These are phyloP conservation scores for Bujurquina vittata DNA, from an alignment of 2,113 vertebrate genomes.

Conservation along the genomic window DNA sequence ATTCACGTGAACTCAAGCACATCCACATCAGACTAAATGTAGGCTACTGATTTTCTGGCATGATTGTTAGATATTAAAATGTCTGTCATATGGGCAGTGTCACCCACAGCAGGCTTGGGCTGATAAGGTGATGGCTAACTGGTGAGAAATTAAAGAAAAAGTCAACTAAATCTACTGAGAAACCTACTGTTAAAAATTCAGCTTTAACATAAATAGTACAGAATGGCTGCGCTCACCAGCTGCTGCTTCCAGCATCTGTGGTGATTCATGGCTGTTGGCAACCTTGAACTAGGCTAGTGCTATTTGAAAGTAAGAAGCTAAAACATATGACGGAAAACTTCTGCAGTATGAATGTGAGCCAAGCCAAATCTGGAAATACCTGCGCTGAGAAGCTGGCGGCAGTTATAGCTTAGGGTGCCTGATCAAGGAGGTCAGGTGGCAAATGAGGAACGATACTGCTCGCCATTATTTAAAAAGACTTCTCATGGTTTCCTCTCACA, in stretches of 20 bases:
- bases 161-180: neutral
- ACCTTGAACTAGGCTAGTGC: neutral
- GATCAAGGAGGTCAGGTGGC: neutral
- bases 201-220: slow-evolving; percentile 14
- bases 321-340: slow-evolving; percentile 26
- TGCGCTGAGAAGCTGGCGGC: neutral
- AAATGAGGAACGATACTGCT: neutral
- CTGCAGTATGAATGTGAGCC: neutral
- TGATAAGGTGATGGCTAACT: neutral
- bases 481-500: neutral
- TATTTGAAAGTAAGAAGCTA: slow-evolving; percentile 33
- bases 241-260: slow-evolving; percentile 20
- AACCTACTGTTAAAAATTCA: neutral
- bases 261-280: slow-evolving; percentile 20
- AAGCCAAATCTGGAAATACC: slow-evolving; percentile 2
- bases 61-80: neutral
- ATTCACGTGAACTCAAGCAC: neutral
- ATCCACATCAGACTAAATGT: neutral
- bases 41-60: neutral
- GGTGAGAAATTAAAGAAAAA: neutral
- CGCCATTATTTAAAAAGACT: neutral
- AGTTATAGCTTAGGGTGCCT: neutral
- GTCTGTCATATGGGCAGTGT: neutral
- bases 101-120: neutral
- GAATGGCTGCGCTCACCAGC: slow-evolving; percentile 15